phyloP scores from a whole-genome alignment of 2,797 vertebrate species.

The Pangasius macronema region DNA sequence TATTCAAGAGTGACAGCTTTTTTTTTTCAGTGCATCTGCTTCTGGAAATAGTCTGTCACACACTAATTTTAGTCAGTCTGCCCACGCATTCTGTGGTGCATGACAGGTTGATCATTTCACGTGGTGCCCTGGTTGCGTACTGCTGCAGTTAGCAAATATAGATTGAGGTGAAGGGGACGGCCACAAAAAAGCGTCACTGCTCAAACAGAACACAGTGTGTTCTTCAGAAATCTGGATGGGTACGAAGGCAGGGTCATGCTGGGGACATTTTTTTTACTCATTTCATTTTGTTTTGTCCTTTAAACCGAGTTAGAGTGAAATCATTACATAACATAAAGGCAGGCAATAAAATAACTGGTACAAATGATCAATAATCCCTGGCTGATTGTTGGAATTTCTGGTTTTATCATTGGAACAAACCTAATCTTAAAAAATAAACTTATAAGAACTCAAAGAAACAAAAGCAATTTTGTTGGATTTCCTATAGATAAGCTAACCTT shows the following conservation, averaged over 20 bases:
- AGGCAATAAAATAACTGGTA: not conserved
- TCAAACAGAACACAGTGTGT: not conserved
- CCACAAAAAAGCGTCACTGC: slow-evolving; percentile 46
- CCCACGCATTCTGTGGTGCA: slow-evolving; percentile 66
- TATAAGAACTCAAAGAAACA: not conserved
- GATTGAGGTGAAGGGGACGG: slow-evolving; percentile 60
- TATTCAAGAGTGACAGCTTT: slow-evolving; percentile 32
- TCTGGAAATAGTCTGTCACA: slow-evolving; percentile 65
- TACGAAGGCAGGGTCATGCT: not conserved
- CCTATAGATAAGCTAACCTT: not conserved
- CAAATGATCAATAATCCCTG: not conserved
- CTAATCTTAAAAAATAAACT: not conserved
- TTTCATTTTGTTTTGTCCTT: not conserved
- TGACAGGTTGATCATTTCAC: slow-evolving; percentile 70
- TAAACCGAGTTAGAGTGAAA: not conserved
- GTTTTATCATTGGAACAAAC: not conserved
- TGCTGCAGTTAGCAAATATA: slow-evolving; percentile 70
- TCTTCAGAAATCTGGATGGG: not conserved
- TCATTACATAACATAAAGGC: not conserved
- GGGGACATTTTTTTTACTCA: not conserved
- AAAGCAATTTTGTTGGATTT: not conserved
- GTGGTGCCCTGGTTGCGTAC: slow-evolving; percentile 61
- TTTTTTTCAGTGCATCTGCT: slow-evolving; percentile 39
- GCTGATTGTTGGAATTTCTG: not conserved
- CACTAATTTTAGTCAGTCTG: slow-evolving; percentile 69